Percentiles rank a stretch among this genome's conserved stretches.
These are phyloP conservation scores for Parochlus steinenii DNA, from an alignment of 2,888 invertebrate genomes.

Conservation along the genomic window DNA sequence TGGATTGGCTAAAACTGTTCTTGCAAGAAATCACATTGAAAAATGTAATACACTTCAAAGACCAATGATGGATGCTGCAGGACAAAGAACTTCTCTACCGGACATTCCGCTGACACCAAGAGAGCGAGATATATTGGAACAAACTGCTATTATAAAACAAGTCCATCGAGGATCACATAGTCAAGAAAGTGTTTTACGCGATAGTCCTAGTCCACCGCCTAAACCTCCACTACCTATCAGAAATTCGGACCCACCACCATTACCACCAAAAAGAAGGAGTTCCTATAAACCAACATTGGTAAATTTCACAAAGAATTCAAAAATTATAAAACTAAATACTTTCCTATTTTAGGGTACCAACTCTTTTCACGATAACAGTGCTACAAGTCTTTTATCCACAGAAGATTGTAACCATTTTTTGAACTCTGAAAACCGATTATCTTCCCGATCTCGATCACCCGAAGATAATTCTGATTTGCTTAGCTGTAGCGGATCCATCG, in stretches of 20 bases:
- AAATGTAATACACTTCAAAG: conserved; percentile 22
- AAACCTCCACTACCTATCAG: conserved; percentile 66
- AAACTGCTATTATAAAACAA: conserved; percentile 32
- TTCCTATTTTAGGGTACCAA: neutral
- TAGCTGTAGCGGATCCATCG: conserved; percentile 64
- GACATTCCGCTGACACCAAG: conserved; percentile 67
- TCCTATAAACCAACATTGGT: too few species aligned
- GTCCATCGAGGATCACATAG: conserved; percentile 61
- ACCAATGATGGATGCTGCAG: conserved; percentile 30
- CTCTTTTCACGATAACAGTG: conserved; percentile 2
- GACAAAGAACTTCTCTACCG: conserved; percentile 50
- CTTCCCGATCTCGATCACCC: conserved; percentile 57
- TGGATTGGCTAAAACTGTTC: conserved; percentile 19
- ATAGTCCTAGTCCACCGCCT: conserved; percentile 62
- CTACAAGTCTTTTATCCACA: neutral
- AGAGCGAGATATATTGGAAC: conserved; percentile 30
- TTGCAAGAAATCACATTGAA: conserved; percentile 12
- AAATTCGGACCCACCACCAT: conserved; percentile 54
- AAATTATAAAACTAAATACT: neutral
- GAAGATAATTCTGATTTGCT: conserved; percentile 51
- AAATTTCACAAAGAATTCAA: too few species aligned
- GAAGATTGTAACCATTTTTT: neutral
- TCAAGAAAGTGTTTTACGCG: conserved; percentile 60
- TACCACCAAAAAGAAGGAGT: conserved; percentile 57
- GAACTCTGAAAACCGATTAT: conserved; percentile 31